Evolutionary conservation across 2,113 vertebrate genomes (phyloP), one percentile per base, ranked within the genome.

Genomic region (Anser cygnoides): DNA sequence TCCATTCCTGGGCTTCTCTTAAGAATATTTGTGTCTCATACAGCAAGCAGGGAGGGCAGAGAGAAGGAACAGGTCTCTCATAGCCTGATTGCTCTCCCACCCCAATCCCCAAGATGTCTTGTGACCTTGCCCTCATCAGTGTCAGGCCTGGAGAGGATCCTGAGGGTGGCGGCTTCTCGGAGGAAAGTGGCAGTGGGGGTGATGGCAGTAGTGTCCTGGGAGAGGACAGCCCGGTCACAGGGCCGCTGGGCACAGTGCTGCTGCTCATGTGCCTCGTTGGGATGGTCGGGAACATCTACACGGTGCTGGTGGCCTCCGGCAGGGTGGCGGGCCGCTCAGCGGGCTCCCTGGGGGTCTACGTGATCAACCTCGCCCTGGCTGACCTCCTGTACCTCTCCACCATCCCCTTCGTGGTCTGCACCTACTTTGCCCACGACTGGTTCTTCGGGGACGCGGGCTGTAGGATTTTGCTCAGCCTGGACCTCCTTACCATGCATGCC

Each of bases 341-440:
- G 0, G 98, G 98, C 23, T 98, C 98, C 74, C 97, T 99, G 97
- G 98, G 98, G 18, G 93, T 99, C 11, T 99, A 99, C 28, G 97
- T 99, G 68, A 70, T 98, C 49, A 98, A 98, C 92, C 94, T 99
- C n/a, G 98, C 99, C 0, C 73, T 99, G 79, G 99, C 99, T 3
- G 99, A 99, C 95, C 96, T 99, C 61, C 97, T 99, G 46, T 99
- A 99, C 96, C 98, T 99, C 29, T 98, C 97, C 96, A 99, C 98
- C 96, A 99, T 99, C 87, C 98, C 99, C 22, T 99, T 99, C 3
- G 98, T 99, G 52, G 98, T 99, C 37, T 98, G 98, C 97, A 99
- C 99, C 44, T 99, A 99, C 91, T 98, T 99, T 0, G 96, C 97
- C 62, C 98, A 98, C 0, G 96, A 99, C 92, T 99, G 99, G 99